Evolutionary conservation across 1,140 invertebrate genomes (phyloP).

Genomic region (Penaeus chinensis): DNA sequence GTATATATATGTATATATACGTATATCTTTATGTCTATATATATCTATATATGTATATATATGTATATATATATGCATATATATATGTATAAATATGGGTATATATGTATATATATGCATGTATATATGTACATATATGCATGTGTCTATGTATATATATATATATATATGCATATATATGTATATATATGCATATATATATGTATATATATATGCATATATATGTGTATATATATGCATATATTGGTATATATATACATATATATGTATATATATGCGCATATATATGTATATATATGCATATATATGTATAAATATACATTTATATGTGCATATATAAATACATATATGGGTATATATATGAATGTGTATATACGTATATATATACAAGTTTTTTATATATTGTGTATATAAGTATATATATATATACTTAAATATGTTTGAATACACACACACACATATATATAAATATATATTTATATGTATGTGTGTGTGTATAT

Average conservation of each 20-base stretch:
- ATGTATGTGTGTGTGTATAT: not conserved
- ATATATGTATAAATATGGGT: not conserved
- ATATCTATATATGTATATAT: no score
- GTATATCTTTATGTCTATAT: no score
- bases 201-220: no score
- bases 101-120: not conserved
- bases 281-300: slow-evolving; percentile 13
- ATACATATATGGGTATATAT: not conserved
- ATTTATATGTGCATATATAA: not conserved
- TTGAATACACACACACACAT: not conserved
- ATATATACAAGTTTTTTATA: not conserved
- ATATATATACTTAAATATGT: not conserved
- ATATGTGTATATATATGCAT: no score
- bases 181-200: not conserved
- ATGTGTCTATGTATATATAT: not conserved
- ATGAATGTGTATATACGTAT: not conserved
- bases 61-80: not conserved
- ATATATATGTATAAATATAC: slow-evolving; percentile 6
- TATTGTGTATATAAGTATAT: not conserved
- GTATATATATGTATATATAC: no score
- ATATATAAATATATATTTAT: slow-evolving; percentile 17
- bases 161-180: not conserved
- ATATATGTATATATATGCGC: not conserved
- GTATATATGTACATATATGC: not conserved
- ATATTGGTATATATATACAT: no score